Evolutionary conservation across 2,797 vertebrate genomes (phyloP).

Genomic region (Cetoscarus ocellatus): DNA sequence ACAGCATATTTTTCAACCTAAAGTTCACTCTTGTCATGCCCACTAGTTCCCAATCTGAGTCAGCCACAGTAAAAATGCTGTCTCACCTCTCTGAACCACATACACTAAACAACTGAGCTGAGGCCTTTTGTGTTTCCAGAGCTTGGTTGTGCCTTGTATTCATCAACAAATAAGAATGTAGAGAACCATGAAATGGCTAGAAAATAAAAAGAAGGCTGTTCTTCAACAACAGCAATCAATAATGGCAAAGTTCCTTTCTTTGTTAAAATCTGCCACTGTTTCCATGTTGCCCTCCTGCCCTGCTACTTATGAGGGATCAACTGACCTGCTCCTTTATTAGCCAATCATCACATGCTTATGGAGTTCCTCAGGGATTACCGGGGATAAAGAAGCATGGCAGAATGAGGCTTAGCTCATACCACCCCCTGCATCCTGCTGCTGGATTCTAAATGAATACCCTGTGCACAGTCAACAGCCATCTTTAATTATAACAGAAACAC

Average conservation of each 20-base stretch:
- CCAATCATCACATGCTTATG: conserved; percentile 77
- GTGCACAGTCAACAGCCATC: conserved; percentile 54
- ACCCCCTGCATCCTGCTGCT: conserved; percentile 47
- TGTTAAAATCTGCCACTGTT: conserved; percentile 1
- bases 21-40: not conserved
- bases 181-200: not conserved
- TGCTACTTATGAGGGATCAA: conserved; percentile 51
- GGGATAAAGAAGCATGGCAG: conserved; percentile 66
- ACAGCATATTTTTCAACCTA: no score
- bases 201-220: not conserved
- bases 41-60: not conserved
- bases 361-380: conserved; percentile 71
- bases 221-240: not conserved
- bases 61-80: conserved; percentile 33
- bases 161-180: conserved; percentile 9
- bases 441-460: conserved; percentile 56
- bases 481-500: conserved; percentile 48
- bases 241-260: not conserved
- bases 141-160: conserved; percentile 30
- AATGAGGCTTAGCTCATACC: conserved; percentile 56
- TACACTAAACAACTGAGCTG: conserved; percentile 18
- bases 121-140: conserved; percentile 31
- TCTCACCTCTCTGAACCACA: conserved; percentile 23
- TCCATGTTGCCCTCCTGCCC: conserved; percentile 24
- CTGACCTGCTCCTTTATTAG: conserved; percentile 64